Evolutionary conservation across 2,113 vertebrate genomes (phyloP).

Genomic region (Psittacus erithacus): DNA sequence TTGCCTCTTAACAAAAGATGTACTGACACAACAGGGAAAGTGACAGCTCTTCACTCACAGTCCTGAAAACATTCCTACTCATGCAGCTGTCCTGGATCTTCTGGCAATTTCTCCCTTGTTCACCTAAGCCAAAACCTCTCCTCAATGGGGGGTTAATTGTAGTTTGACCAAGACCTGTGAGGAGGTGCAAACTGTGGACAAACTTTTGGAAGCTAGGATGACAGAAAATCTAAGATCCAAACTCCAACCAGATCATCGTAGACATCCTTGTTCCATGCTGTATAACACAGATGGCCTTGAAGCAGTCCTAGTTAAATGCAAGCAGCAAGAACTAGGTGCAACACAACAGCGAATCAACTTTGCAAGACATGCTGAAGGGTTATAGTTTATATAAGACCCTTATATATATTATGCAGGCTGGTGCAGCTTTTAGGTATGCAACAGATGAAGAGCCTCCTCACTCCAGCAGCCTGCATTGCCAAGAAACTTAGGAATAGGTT

Average conservation of each 20-base stretch:
- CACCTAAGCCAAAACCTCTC: not conserved
- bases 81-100: not conserved
- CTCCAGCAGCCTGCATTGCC: not conserved
- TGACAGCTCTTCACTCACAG: not conserved
- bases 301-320: not conserved
- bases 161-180: not conserved
- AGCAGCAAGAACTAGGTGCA: not conserved
- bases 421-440: not conserved
- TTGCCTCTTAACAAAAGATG: not conserved
- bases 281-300: not conserved
- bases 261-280: not conserved
- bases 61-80: not conserved
- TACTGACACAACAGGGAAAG: not conserved
- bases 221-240: not conserved
- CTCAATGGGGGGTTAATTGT: not conserved
- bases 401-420: not conserved
- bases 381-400: not conserved
- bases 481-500: not conserved
- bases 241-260: not conserved
- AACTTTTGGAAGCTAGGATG: not conserved
- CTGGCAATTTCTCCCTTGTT: not conserved
- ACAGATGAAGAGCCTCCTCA: not conserved
- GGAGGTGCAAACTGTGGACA: not conserved
- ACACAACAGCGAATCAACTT: not conserved
- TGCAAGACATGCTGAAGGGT: not conserved